Evolutionary conservation across 2,113 vertebrate species (phyloP), one percentile per base, ranked within the genome.

Genomic region (Setophaga petechia): DNA sequence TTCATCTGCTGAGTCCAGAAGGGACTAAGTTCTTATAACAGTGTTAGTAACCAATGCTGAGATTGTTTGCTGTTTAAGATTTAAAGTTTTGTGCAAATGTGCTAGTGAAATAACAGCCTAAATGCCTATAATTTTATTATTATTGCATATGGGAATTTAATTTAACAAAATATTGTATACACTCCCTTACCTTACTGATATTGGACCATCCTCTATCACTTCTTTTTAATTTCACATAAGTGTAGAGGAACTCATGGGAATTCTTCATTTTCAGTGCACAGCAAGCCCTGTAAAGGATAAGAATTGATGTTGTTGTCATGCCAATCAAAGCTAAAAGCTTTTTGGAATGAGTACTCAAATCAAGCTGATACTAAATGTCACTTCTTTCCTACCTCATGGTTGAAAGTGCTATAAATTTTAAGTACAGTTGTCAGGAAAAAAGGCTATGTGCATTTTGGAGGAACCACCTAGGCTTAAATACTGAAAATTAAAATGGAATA

Each of bases 361-460:
- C 79, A 92, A 90, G 54, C 43, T 68, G 47, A 82, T 93, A 47
- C 10, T 61, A 90, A 93, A 90, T 89, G 59, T 73, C 62, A 90
- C 10, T 69, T 55, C 57, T 91, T 91, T 96, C 73, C 67, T 89
- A 55, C 57, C 81, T 90, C 37, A 46, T 27, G 44, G 35, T 39
- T 89, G 77, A 87, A 95, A 95, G 57, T 55, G n/a, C 51, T 24
- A 85, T 28, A 51, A 94, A 95, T 95, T 97, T 59, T 57, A 95
- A 94, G 67, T 31, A 82, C 3, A 63, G 87, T 87, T 91, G 71
- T 68, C 20, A 57, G 76, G 66, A 94, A 77, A 15, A 10, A 71
- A 79, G 6, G 10, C 15, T 83, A 5, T 16, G 22, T 72, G 39
- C 5, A 31, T 69, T 90, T 94, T 87, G 61, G 46, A 68, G 55